phyloP scores from a whole-genome alignment of 2,113 vertebrate species.

The Odontophorus gujanensis region DNA sequence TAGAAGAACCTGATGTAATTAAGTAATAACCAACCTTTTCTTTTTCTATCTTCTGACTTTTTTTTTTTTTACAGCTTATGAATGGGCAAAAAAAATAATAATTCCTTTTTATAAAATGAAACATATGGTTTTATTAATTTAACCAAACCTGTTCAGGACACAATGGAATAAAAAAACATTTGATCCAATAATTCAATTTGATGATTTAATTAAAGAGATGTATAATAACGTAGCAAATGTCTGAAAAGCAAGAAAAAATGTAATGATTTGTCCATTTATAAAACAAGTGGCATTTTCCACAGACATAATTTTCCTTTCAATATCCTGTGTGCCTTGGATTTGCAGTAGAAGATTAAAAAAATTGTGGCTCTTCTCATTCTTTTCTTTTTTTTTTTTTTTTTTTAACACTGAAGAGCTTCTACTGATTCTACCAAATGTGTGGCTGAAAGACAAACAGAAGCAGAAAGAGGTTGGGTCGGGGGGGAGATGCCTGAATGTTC shows the following conservation, averaged over 20 bases:
- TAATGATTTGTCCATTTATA: constrained; percentile 1
- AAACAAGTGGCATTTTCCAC: background rate
- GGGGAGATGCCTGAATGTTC: background rate
- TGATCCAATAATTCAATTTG: constrained; percentile 74
- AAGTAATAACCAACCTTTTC: constrained; percentile 40
- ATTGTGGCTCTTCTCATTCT: background rate
- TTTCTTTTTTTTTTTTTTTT: background rate
- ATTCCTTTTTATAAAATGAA: constrained; percentile 58
- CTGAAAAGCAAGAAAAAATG: constrained; percentile 31
- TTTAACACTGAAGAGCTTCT: background rate
- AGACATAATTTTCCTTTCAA: constrained; percentile 29
- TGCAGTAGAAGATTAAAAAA: constrained; percentile 28
- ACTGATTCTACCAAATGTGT: constrained; percentile 18
- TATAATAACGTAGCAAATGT: constrained; percentile 63
- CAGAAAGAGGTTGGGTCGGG: background rate
- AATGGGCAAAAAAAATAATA: constrained; percentile 58
- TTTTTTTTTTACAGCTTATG: constrained; percentile 52
- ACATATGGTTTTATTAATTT: constrained; percentile 80
- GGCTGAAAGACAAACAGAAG: constrained; percentile 17
- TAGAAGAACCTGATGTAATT: constrained; percentile 41
- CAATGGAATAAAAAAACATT: constrained; percentile 70
- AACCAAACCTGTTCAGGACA: constrained; percentile 71
- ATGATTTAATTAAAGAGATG: constrained; percentile 78
- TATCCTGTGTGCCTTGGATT: constrained; percentile 11
- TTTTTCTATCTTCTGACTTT: background rate